phyloP scores from a whole-genome alignment of 2,888 invertebrate genomes.

The Nebria salina region DNA sequence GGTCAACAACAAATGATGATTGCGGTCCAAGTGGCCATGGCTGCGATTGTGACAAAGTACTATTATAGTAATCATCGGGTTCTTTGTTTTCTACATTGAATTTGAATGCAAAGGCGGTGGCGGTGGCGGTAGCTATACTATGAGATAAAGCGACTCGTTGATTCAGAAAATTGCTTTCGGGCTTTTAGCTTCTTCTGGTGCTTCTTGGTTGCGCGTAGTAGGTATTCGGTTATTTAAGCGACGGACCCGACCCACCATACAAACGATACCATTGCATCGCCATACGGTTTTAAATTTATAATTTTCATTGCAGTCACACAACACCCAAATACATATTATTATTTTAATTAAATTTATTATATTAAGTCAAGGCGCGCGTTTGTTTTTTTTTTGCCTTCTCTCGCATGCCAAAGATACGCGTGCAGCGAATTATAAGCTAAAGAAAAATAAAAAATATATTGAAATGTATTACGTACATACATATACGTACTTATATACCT shows the following conservation, averaged over 20 bases:
- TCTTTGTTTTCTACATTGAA: constrained; percentile 43
- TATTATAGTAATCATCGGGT: constrained; percentile 24
- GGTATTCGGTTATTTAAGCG: not conserved
- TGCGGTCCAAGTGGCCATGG: not conserved
- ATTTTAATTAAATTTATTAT: too few species aligned
- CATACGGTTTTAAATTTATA: too few species aligned
- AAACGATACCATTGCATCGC: not conserved
- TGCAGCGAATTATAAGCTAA: too few species aligned
- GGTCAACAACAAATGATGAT: not conserved
- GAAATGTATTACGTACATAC: too few species aligned
- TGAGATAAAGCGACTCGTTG: constrained; percentile 43
- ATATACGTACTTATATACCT: too few species aligned
- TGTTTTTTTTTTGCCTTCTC: too few species aligned
- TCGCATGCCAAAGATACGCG: too few species aligned
- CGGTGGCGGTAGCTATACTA: constrained; percentile 12
- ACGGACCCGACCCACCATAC: not conserved
- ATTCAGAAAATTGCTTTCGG: constrained; percentile 45
- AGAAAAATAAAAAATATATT: too few species aligned
- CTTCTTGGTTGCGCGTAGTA: not conserved
- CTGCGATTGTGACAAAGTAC: constrained; percentile 21
- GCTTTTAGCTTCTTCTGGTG: constrained; percentile 24
- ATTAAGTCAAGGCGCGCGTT: too few species aligned
- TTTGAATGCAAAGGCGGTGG: constrained; percentile 40
- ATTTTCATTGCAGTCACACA: too few species aligned
- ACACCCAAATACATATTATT: too few species aligned